phyloP scores from a whole-genome alignment of 2,888 invertebrate species.

The Watsonalla binaria region DNA sequence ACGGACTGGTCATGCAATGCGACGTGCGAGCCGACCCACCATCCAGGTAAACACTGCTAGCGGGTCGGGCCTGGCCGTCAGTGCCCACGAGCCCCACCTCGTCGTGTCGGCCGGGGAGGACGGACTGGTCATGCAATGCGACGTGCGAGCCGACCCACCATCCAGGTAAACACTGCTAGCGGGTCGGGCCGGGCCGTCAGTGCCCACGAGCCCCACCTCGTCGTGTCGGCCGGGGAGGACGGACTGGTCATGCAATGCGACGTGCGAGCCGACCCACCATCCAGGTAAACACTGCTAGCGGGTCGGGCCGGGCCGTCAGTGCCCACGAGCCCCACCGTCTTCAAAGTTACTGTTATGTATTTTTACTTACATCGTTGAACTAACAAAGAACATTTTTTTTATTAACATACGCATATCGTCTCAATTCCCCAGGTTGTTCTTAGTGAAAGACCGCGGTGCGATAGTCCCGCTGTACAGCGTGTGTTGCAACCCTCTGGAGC shows the following conservation, averaged over 20 bases:
- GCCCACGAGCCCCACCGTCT: too few species aligned
- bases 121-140: slow-evolving; percentile 87
- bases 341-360: too few species aligned
- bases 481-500: slow-evolving; percentile 87
- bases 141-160: slow-evolving; percentile 86
- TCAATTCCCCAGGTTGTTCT: slow-evolving; percentile 64
- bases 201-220: slow-evolving; percentile 85
- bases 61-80: too few species aligned
- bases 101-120: slow-evolving; percentile 94
- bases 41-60: too few species aligned
- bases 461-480: slow-evolving; percentile 92
- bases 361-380: too few species aligned
- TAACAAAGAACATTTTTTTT: slow-evolving; percentile 4
- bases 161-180: too few species aligned
- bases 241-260: slow-evolving; percentile 89
- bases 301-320: too few species aligned
- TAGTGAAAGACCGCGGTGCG: slow-evolving; percentile 75
- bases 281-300: too few species aligned
- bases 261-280: slow-evolving; percentile 84
- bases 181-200: too few species aligned
- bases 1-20: slow-evolving; percentile 87
- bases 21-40: slow-evolving; percentile 88
- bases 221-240: slow-evolving; percentile 94
- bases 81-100: slow-evolving; percentile 85
- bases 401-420: slow-evolving; percentile 3